Evolutionary conservation across 2,888 invertebrate species (phyloP).

Genomic region (Drosophila testacea): DNA sequence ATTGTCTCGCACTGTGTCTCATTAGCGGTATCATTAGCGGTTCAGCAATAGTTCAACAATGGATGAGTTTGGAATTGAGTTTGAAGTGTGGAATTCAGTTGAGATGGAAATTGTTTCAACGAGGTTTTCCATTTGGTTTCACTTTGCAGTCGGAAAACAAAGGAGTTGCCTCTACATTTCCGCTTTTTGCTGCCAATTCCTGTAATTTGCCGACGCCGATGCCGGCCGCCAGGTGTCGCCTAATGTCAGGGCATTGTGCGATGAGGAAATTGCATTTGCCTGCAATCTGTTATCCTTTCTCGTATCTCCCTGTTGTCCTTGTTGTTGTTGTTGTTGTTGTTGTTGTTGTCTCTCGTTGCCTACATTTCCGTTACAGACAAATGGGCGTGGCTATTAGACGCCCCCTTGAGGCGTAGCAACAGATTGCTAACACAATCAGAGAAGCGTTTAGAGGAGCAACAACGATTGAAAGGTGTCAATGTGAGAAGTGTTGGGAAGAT

Average conservation of each 20-base stretch:
- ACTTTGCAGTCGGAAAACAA: constrained; percentile 34
- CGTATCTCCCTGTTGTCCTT: background rate
- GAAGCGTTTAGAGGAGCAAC: constrained; percentile 3
- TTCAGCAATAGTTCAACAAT: constrained; percentile 29
- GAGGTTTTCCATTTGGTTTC: constrained; percentile 9
- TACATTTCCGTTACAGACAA: constrained; percentile 75
- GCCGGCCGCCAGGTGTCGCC: constrained; percentile 67
- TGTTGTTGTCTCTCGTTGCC: constrained; percentile 48
- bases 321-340: constrained; percentile 15
- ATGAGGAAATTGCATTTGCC: constrained; percentile 59
- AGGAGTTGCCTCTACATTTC: constrained; percentile 50
- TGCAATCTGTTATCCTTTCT: constrained; percentile 27
- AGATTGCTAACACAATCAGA: constrained; percentile 23
- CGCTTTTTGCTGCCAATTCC: constrained; percentile 50
- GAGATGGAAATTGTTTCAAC: constrained; percentile 3
- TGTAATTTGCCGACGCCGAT: constrained; percentile 61
- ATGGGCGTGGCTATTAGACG: constrained; percentile 51
- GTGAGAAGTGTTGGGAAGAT: background rate
- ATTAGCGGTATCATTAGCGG: constrained; percentile 62
- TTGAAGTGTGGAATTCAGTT: background rate
- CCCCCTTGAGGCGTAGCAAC: constrained; percentile 23
- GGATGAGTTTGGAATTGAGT: background rate
- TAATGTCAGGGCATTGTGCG: constrained; percentile 52
- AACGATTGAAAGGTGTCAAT: constrained; percentile 26
- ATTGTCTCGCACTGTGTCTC: constrained; percentile 9